Conservation (phyloP, 2,888 invertebrate genomes). For the Altica lythri region DNA sequence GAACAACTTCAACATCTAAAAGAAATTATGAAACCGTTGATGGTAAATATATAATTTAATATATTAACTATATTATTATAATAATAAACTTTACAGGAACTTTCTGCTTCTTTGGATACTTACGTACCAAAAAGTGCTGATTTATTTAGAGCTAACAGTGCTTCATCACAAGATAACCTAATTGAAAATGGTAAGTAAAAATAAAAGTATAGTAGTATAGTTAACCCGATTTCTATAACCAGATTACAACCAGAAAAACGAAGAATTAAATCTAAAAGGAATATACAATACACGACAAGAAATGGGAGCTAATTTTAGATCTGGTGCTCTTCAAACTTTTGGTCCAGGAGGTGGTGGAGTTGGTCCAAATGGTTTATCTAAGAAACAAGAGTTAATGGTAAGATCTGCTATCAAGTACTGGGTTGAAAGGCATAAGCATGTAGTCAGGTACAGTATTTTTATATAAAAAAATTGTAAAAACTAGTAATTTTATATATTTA, state of each 20-base stretch:
- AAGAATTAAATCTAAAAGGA: conserved; percentile 71
- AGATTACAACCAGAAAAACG: conserved; percentile 54
- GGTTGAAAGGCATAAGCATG: conserved; percentile 88
- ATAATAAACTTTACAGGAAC: conserved; percentile 57
- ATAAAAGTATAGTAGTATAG: not conserved
- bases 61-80: not conserved
- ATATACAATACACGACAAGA: conserved; percentile 79
- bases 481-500: conserved; percentile 40
- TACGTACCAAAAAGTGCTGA: conserved; percentile 76
- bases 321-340: conserved; percentile 71
- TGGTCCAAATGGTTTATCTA: conserved; percentile 79
- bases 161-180: conserved; percentile 49
- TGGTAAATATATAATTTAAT: no score
- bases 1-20: conserved; percentile 85
- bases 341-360: conserved; percentile 58
- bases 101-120: conserved; percentile 81
- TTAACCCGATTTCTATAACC: conserved; percentile 14
- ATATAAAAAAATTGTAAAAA: not conserved
- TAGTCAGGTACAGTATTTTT: conserved; percentile 69
- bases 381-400: conserved; percentile 83
- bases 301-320: conserved; percentile 74
- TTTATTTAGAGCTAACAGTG: conserved; percentile 66
- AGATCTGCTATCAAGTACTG: conserved; percentile 87
- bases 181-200: conserved; percentile 44
- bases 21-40: conserved; percentile 83